These are phyloP conservation scores for Gavialis gangeticus DNA, from an alignment of 2,113 vertebrate genomes.

Conservation along the genomic window DNA sequence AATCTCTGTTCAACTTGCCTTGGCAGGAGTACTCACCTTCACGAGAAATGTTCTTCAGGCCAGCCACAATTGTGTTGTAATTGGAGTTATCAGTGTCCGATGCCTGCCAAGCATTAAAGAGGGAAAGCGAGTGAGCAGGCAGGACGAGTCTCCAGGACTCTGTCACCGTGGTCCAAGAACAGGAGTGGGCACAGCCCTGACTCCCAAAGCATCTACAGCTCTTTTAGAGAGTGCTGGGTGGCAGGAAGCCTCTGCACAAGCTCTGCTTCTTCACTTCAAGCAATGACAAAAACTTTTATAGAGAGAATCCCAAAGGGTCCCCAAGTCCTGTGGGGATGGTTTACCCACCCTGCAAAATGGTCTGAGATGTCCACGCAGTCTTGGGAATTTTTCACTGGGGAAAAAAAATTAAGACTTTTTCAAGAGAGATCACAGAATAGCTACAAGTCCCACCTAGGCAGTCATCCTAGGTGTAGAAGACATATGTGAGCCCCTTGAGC, in stretches of 20 bases:
- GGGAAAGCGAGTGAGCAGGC: accelerated
- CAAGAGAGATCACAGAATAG: too few species aligned
- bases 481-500: too few species aligned
- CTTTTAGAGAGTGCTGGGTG: neutral
- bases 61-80: constrained; percentile 81
- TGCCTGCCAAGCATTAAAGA: constrained; percentile 29
- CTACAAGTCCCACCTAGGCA: too few species aligned
- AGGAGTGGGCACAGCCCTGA: neutral
- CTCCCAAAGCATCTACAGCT: accelerated
- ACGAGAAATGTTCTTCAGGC: constrained; percentile 79
- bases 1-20: accelerated
- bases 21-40: constrained; percentile 72
- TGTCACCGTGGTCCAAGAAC: neutral
- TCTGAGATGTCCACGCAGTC: too few species aligned
- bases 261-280: neutral
- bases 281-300: accelerated
- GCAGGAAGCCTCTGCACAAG: neutral
- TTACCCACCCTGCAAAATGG: too few species aligned
- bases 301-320: neutral
- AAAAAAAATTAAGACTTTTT: too few species aligned
- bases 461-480: too few species aligned
- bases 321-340: too few species aligned
- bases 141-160: neutral
- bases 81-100: constrained; percentile 80
- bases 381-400: too few species aligned